Base-by-base conservation (phyloP, 2,797 vertebrate species). In the Astyanax mexicanus region DNA sequence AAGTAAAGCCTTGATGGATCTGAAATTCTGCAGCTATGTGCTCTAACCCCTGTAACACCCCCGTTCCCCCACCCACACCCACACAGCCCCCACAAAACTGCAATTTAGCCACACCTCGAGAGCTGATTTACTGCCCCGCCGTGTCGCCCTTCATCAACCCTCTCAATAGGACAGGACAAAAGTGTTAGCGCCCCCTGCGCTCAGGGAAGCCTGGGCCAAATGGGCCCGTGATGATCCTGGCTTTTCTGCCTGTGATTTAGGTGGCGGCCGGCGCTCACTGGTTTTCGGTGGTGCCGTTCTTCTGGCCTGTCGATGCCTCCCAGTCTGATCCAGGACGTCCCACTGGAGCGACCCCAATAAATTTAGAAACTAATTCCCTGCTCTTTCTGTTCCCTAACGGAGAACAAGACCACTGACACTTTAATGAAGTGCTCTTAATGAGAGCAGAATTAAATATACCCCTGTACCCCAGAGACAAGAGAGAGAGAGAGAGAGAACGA, bases 361-460 rank as follows among this genome's bases (percentile, higher is more conserved):
- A 97, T 98, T 93, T 92, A 88, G 95, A 95, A 92, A 93, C 93
- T 94, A 94, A 93, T 95, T 94, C 95, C 94, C 95, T 90, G 90
- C 95, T 96, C 96, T 95, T 94, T 95, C 94, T 94, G 90, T 93
- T 94, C 94, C 92, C 90, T 93, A 93, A 89, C 92, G 90, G 94
- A 93, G 88, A 94, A 95, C 94, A 93, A 92, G 89, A 89, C 92
- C 91, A 90, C 90, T 96, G 96, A 96, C 96, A 93, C 95, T 97
- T 98, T 98, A 97, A 98, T 91, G 96, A 98, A 98, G 96, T 97
- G 96, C 93, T 94, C 93, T 93, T 97, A 98, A 98, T 97, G 95
- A 96, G 95, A 94, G 92, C 94, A 93, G 95, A 95, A 96, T 96
- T 96, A 96, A 97, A 98, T 93, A 95, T 94, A 93, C 54, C 64